These are phyloP conservation scores for Siniperca scherzeri DNA, from an alignment of 2,797 vertebrate genomes.

Conservation along the genomic window DNA sequence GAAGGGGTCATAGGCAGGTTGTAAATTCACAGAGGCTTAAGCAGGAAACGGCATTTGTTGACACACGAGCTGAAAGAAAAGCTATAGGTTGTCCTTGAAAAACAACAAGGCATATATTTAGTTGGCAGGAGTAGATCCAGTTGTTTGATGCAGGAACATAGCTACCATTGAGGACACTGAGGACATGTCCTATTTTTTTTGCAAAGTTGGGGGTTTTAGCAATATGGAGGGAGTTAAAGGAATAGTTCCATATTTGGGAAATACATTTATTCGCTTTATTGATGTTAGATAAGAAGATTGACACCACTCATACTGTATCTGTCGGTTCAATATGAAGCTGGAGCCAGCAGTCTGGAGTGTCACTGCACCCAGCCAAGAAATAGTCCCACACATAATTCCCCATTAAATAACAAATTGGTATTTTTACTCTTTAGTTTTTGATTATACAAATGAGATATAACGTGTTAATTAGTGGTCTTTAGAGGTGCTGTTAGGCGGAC, in stretches of 20 bases:
- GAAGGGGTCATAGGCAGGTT: constrained; percentile 53
- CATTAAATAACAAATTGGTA: neutral
- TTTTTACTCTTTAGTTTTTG: neutral
- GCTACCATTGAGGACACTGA: neutral
- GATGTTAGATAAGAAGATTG: neutral
- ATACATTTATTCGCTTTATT: neutral
- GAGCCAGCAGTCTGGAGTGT: neutral
- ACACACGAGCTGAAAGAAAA: constrained; percentile 32
- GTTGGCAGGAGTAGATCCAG: neutral
- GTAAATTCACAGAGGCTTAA: constrained; percentile 53
- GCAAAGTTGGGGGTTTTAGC: neutral
- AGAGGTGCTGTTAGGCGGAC: neutral
- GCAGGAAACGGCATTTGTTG: constrained; percentile 52
- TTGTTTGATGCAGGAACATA: neutral
- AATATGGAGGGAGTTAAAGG: neutral
- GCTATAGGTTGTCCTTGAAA: neutral
- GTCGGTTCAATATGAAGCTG: neutral
- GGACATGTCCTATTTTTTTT: neutral
- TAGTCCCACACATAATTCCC: neutral
- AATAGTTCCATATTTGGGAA: neutral
- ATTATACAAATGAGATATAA: neutral
- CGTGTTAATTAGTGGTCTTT: neutral
- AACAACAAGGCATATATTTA: constrained; percentile 28
- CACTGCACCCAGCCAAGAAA: neutral
- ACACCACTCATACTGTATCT: neutral